A percentile compares a stretch with the other conserved stretches of the same genome.
phyloP scores from a whole-genome alignment of 2,888 invertebrate species.

The Abscondita cerata region DNA sequence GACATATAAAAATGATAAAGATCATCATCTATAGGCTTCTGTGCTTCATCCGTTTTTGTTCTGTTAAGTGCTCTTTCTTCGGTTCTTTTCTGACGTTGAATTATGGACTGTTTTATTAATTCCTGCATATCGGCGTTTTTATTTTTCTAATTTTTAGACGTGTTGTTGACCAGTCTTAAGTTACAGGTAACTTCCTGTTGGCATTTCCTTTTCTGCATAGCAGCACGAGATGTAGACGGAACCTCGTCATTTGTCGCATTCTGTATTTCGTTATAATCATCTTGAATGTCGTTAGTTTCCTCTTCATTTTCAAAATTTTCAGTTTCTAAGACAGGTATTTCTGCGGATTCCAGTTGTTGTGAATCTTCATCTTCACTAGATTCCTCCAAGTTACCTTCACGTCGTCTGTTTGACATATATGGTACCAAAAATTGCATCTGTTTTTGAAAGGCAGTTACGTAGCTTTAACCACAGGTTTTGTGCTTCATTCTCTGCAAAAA shows the following conservation, averaged over 20 bases:
- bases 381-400: no score
- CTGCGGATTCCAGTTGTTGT: constrained; percentile 1
- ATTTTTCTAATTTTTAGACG: constrained; percentile 2
- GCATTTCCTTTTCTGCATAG: no score
- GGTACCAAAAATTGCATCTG: no score
- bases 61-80: background rate
- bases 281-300: no score
- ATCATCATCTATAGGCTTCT: constrained; percentile 3
- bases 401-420: no score
- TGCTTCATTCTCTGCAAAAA: no score
- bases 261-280: no score
- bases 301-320: background rate
- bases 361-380: constrained; percentile 3
- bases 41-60: background rate
- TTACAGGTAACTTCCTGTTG: background rate
- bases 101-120: background rate
- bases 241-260: background rate
- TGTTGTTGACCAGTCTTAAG: constrained; percentile 6
- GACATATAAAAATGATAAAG: constrained; percentile 1
- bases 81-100: background rate
- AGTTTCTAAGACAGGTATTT: background rate
- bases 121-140: constrained; percentile 4
- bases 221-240: background rate
- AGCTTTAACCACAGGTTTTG: no score
- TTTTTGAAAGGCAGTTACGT: no score